A percentile compares a stretch with the other conserved stretches of the same genome.
Evolutionary conservation across 2,888 invertebrate species (phyloP).

Genomic region (Mesochorus sp.): DNA sequence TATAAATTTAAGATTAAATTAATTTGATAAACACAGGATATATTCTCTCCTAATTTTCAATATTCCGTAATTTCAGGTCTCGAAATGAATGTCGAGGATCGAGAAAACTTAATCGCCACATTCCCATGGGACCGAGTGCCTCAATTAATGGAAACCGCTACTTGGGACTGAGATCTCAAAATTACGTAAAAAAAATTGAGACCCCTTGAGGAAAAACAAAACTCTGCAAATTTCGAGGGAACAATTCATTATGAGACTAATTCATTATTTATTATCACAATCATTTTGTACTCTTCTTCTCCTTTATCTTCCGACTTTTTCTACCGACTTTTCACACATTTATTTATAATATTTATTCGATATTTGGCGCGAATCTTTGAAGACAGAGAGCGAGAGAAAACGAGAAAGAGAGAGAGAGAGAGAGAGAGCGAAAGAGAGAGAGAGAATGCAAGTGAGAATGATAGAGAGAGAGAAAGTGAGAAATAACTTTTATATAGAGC

Average conservation of each 20-base stretch:
- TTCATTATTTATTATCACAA: slow-evolving; percentile 63
- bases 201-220: neutral
- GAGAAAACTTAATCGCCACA: slow-evolving; percentile 83
- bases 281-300: slow-evolving; percentile 30
- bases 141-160: slow-evolving; percentile 87
- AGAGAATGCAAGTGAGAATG: neutral
- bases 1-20: neutral
- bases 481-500: no score
- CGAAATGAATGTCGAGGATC: slow-evolving; percentile 67
- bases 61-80: slow-evolving; percentile 55
- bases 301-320: slow-evolving; percentile 14
- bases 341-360: slow-evolving; percentile 64
- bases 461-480: no score
- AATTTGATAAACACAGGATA: neutral
- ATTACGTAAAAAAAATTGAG: slow-evolving; percentile 7
- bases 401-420: slow-evolving; percentile 1
- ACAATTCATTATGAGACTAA: slow-evolving; percentile 45
- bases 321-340: slow-evolving; percentile 12
- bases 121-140: slow-evolving; percentile 92
- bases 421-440: slow-evolving; percentile 6
- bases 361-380: slow-evolving; percentile 32
- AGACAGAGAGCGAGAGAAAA: slow-evolving; percentile 2
- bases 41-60: no score
- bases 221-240: slow-evolving; percentile 17
- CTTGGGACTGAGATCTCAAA: slow-evolving; percentile 85